These are phyloP conservation scores for Amniataba percoides DNA, from an alignment of 2,797 vertebrate species.

Conservation along the genomic window DNA sequence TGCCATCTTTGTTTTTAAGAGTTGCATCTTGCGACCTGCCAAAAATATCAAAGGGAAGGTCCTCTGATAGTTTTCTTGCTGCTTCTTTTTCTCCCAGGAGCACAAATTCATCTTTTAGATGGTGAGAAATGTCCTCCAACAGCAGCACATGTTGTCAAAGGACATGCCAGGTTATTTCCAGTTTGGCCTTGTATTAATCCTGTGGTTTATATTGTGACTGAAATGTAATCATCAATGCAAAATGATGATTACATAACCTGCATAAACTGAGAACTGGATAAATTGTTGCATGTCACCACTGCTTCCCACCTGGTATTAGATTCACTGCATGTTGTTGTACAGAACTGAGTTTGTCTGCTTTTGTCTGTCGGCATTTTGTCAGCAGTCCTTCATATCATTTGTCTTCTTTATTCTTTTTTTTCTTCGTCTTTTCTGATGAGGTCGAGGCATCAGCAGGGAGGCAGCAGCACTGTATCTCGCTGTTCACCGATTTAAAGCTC, in stretches of 20 bases:
- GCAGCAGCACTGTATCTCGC: not conserved
- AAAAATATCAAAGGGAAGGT: no score
- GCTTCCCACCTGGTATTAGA: constrained; percentile 1
- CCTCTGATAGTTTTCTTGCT: not conserved
- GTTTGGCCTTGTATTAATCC: constrained; percentile 12
- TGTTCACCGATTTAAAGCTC: not conserved
- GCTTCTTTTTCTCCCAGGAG: not conserved
- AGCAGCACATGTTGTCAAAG: not conserved
- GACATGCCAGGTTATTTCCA: not conserved
- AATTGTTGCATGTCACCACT: not conserved
- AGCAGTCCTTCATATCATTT: not conserved
- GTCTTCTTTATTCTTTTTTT: not conserved
- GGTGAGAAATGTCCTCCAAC: constrained; percentile 4
- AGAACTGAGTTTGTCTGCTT: constrained; percentile 19
- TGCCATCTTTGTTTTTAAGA: not conserved
- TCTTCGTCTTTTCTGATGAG: not conserved
- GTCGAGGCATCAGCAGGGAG: not conserved
- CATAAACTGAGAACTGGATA: not conserved
- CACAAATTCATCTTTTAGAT: not conserved
- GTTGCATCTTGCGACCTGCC: not conserved
- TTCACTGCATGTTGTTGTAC: constrained; percentile 8
- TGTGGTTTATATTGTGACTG: constrained; percentile 4
- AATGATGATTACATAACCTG: constrained; percentile 16
- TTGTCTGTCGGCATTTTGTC: not conserved
- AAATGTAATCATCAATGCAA: constrained; percentile 12